Evolutionary conservation across 2,113 vertebrate species (phyloP).

Genomic region (Craseonycteris thonglongyai): DNA sequence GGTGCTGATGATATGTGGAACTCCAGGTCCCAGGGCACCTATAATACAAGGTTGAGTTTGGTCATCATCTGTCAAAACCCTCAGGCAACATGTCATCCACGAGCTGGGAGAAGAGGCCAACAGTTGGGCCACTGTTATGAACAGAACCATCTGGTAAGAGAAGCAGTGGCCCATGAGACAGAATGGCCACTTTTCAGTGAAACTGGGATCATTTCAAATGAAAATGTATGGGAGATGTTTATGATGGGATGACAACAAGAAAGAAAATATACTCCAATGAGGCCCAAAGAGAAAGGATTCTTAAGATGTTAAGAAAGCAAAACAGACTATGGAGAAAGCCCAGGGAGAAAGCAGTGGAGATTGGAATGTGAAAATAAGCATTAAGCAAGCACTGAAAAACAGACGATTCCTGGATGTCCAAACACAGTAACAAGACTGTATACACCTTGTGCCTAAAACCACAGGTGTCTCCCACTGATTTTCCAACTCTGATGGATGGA

Average conservation of each 20-base stretch:
- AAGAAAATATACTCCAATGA: background rate
- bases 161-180: background rate
- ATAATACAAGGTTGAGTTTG: conserved; percentile 47
- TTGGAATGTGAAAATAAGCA: background rate
- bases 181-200: background rate
- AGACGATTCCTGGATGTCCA: background rate
- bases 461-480: background rate
- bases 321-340: background rate
- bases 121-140: background rate
- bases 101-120: background rate
- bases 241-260: background rate
- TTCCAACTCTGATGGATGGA: background rate
- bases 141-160: background rate
- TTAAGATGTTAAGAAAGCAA: background rate
- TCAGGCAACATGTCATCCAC: background rate
- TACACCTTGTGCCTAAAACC: background rate
- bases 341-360: background rate
- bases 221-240: background rate
- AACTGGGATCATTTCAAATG: background rate
- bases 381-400: background rate
- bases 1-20: conserved; percentile 77
- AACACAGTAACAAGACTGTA: background rate
- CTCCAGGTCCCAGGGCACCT: conserved; percentile 77
- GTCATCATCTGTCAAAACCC: background rate
- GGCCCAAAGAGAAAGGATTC: background rate